Base-by-base conservation (phyloP, 2,113 vertebrate species). In the Mola mola region DNA sequence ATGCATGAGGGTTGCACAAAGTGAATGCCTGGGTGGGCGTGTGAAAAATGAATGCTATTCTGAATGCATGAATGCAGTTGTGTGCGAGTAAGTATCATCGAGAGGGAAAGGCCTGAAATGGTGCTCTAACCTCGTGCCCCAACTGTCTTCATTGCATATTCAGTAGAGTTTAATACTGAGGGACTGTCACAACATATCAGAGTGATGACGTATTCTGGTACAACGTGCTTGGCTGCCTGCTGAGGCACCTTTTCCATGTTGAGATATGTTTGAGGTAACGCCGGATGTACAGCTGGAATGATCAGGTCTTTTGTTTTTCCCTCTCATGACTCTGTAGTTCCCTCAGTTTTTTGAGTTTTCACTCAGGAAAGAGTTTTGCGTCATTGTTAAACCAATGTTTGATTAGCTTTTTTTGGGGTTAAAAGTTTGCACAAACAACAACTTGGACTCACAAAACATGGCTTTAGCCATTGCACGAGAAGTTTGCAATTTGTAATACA, bases 111-210 rank as follows among this genome's bases (percentile, higher is more conserved):
- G 66, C 41, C 52, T 69, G 60, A 63, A 60, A 86, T 59, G 78
- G 73, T 70, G 66, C 68, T 63, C 50, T 75, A 72, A 82, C 69
- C 82, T 72, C 22, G 12, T 19, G 42, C 43, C 75, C 76, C 82
- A 72, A 56, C 76, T 74, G 66, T 84, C 84, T 80, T 56, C 48
- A 72, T 87, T 81, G 61, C 26, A 12, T 36, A 75, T 78, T 83
- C 72, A 80, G 67, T 16, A 34, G 55, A 75, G 42, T 81, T 87
- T 83, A 82, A 87, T 83, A 87, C 34, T 43, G 61, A 87, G 58
- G 52, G 65, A 64, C 72, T 86, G 85, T 83, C 86, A 69, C 43
- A 79, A 76, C 74, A 82, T 11, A 84, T 83, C 71, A 75, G 31
- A 56, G 51, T 22, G 61, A 74, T 49, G 53, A 58, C 25, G 13